These are phyloP conservation scores for Habrosyne pyritoides DNA, from an alignment of 2,888 invertebrate species.

Conservation along the genomic window DNA sequence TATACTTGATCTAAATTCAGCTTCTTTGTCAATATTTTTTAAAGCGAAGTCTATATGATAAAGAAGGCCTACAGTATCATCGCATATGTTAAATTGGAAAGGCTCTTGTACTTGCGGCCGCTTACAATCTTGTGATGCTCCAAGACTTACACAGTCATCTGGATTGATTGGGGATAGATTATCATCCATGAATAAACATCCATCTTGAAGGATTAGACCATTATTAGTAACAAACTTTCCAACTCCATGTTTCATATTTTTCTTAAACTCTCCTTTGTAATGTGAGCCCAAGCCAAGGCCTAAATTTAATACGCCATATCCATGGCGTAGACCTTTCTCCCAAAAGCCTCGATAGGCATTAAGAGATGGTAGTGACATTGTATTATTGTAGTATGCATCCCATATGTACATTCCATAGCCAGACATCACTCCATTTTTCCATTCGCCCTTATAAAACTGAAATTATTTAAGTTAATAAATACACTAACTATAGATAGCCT, in stretches of 20 bases:
- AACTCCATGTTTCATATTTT: slow-evolving; percentile 82
- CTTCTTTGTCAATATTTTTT: slow-evolving; percentile 59
- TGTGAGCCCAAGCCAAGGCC: slow-evolving; percentile 81
- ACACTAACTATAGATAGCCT: too few species aligned
- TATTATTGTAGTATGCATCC: slow-evolving; percentile 78
- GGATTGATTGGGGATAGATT: slow-evolving; percentile 58
- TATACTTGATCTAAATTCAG: slow-evolving; percentile 49
- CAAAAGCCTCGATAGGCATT: slow-evolving; percentile 81
- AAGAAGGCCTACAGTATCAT: slow-evolving; percentile 66
- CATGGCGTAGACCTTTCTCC: slow-evolving; percentile 79
- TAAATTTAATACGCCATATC: slow-evolving; percentile 74
- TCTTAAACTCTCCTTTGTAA: slow-evolving; percentile 81
- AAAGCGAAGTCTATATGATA: slow-evolving; percentile 72
- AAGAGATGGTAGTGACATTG: slow-evolving; percentile 79
- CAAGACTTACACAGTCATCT: slow-evolving; percentile 27
- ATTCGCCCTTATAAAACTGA: slow-evolving; percentile 84
- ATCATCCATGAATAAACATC: slow-evolving; percentile 79
- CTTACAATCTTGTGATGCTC: slow-evolving; percentile 28
- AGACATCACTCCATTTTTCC: slow-evolving; percentile 81
- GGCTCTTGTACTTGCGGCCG: slow-evolving; percentile 38
- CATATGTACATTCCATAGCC: slow-evolving; percentile 85
- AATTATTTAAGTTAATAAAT: slow-evolving; percentile 17
- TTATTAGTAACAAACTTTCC: slow-evolving; percentile 83
- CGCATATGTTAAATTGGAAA: slow-evolving; percentile 56
- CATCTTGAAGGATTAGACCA: slow-evolving; percentile 74